Conservation (phyloP, 2,797 vertebrate genomes). For the Microctenopoma stevenorrisi region DNA sequence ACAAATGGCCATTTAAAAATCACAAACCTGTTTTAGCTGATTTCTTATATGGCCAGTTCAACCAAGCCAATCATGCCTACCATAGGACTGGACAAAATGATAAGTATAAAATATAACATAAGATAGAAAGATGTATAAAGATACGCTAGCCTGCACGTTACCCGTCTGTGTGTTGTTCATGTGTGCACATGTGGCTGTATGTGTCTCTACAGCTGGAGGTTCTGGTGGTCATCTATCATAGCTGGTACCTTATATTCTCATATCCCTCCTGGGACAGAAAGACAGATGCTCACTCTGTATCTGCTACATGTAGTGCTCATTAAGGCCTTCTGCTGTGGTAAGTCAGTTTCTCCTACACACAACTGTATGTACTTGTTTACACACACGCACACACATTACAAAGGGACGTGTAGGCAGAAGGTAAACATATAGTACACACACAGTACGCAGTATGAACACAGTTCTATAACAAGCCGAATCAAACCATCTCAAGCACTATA, state of each 20-base stretch:
- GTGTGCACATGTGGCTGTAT: slow-evolving; percentile 21
- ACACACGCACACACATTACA: slow-evolving; percentile 3
- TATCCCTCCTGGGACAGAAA: slow-evolving; percentile 52
- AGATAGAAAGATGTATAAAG: no score
- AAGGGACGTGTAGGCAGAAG: not conserved
- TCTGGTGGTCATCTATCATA: slow-evolving; percentile 63
- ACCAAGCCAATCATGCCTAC: no score
- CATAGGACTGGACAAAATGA: no score
- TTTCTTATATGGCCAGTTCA: no score
- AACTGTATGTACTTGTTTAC: slow-evolving; percentile 21
- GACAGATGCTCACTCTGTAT: slow-evolving; percentile 40
- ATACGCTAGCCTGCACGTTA: no score
- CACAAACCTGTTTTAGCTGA: no score
- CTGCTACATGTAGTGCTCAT: slow-evolving; percentile 41
- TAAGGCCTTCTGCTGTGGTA: slow-evolving; percentile 38
- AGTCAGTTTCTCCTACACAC: slow-evolving; percentile 20
- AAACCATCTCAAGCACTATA: not conserved
- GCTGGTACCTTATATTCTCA: slow-evolving; percentile 42
- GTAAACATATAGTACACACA: not conserved
- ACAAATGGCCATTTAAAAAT: no score
- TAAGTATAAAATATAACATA: no score
- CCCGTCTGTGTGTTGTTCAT: not conserved
- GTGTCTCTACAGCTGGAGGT: slow-evolving; percentile 38
- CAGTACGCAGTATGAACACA: not conserved
- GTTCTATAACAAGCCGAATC: slow-evolving; percentile 19